Evolutionary conservation across 1,140 invertebrate species (phyloP).

Genomic region (Leguminivora glycinivorella): DNA sequence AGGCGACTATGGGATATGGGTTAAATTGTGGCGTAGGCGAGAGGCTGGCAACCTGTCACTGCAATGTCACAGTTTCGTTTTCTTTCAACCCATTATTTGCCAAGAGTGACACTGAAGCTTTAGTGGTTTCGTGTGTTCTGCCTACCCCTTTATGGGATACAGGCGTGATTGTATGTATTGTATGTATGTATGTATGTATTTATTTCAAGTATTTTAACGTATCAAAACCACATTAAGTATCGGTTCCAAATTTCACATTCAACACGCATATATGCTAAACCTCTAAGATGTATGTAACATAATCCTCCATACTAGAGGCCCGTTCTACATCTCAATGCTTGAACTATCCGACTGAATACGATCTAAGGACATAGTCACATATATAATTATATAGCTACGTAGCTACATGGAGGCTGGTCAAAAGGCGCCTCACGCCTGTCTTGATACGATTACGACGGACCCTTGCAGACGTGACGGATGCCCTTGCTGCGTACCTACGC

Average conservation of each 20-base stretch:
- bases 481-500: neutral
- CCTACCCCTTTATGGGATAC: no score
- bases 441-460: slow-evolving; percentile 27
- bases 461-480: slow-evolving; percentile 21
- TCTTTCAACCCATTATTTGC: no score
- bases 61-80: no score
- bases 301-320: neutral
- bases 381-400: neutral
- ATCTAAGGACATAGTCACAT: neutral
- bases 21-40: no score
- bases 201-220: no score
- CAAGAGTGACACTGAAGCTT: no score
- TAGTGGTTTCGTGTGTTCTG: no score
- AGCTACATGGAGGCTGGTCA: neutral
- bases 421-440: slow-evolving; percentile 26
- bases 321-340: slow-evolving; percentile 11
- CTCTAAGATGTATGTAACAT: neutral
- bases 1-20: no score
- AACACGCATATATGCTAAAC: neutral
- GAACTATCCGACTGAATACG: neutral
- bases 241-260: neutral
- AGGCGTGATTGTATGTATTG: no score
- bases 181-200: no score
- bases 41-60: no score
- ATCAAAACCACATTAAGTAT: neutral